phyloP scores from a whole-genome alignment of 2,888 invertebrate species.

The Stenodera caucasica region DNA sequence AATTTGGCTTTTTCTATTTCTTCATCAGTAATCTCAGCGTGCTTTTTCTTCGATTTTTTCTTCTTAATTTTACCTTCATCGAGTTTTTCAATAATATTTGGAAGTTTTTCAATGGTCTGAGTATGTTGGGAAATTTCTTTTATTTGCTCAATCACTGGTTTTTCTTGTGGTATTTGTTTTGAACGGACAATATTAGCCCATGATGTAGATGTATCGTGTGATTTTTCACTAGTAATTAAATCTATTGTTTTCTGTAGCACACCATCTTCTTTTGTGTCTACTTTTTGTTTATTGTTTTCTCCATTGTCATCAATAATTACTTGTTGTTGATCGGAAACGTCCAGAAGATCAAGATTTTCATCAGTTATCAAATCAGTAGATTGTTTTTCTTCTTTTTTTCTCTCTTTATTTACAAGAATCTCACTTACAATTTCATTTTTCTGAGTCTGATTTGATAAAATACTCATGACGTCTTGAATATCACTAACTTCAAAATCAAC shows the following conservation, averaged over 20 bases:
- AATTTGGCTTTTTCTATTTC: not conserved
- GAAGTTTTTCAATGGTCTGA: slow-evolving; percentile 16
- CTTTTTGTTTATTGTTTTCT: slow-evolving; percentile 7
- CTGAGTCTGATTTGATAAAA: slow-evolving; percentile 34
- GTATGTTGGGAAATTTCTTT: slow-evolving; percentile 8
- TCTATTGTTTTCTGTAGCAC: not conserved
- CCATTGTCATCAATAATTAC: slow-evolving; percentile 31
- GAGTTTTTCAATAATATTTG: not conserved
- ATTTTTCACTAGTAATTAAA: slow-evolving; percentile 7
- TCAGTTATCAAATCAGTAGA: not conserved
- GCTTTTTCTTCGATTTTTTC: slow-evolving; percentile 24
- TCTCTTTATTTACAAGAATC: not conserved
- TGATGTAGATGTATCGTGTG: not conserved
- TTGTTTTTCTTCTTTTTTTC: not conserved
- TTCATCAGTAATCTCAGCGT: slow-evolving; percentile 13
- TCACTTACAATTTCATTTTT: slow-evolving; percentile 16
- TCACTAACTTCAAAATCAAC: slow-evolving; percentile 53
- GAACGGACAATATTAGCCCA: not conserved
- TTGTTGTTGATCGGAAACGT: slow-evolving; percentile 20
- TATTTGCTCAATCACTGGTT: slow-evolving; percentile 27
- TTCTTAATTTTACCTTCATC: slow-evolving; percentile 17
- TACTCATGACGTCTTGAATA: slow-evolving; percentile 51
- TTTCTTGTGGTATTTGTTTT: slow-evolving; percentile 25
- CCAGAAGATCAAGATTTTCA: slow-evolving; percentile 12
- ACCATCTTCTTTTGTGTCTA: not conserved